Percentiles rank a stretch among this genome's conserved stretches.
Evolutionary conservation across 30 jellyfish, hydroid and myxozoan genomes (phyloP).

Genomic region (Mastigias papua): DNA sequence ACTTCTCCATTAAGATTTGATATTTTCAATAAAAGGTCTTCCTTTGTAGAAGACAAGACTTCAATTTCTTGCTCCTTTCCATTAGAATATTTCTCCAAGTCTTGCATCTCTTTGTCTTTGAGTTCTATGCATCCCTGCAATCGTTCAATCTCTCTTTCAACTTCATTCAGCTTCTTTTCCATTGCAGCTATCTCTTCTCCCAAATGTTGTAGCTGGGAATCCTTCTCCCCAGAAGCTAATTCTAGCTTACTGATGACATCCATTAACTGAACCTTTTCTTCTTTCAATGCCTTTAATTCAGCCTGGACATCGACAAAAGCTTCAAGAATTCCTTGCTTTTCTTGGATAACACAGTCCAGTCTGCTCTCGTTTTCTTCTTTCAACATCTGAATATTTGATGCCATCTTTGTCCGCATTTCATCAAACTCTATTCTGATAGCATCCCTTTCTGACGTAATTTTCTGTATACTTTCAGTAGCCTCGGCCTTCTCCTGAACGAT

Average conservation of each 20-base stretch:
- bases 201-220: neutral
- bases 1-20: neutral
- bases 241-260: neutral
- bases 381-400: constrained; percentile 5
- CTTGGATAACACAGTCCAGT: neutral
- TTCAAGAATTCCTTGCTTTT: neutral
- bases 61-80: neutral
- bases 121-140: neutral
- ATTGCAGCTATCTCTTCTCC: neutral
- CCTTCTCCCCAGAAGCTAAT: neutral
- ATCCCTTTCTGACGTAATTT: neutral
- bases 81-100: neutral
- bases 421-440: constrained; percentile 7
- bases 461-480: neutral
- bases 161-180: constrained; percentile 8
- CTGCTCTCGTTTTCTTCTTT: constrained; percentile 1
- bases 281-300: neutral
- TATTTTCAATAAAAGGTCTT: neutral
- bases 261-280: neutral
- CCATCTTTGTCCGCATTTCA: neutral
- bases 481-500: neutral
- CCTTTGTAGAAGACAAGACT: neutral
- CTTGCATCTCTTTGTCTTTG: constrained; percentile 3
- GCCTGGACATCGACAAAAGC: neutral
- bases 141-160: neutral